Percentiles rank a stretch among this genome's conserved stretches.
Evolutionary conservation across 2,113 vertebrate species (phyloP).

Genomic region (Cavia porcellus): DNA sequence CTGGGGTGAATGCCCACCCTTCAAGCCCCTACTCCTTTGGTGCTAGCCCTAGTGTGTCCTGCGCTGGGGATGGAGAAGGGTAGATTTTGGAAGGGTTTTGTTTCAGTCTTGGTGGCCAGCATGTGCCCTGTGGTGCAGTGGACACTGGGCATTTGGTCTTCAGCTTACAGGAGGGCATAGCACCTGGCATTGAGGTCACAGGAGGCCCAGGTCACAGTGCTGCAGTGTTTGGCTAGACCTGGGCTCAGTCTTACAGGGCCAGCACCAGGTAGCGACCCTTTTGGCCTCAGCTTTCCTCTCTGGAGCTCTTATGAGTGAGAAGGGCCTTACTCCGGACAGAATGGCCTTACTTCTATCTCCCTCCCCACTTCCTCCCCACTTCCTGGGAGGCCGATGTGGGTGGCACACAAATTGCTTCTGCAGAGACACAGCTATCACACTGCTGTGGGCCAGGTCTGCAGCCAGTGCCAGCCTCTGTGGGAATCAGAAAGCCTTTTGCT

Average conservation of each 20-base stretch:
- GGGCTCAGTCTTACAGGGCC: background rate
- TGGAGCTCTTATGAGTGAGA: background rate
- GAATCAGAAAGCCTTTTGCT: background rate
- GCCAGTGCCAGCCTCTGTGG: no score
- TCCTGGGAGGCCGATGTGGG: background rate
- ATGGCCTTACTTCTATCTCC: background rate
- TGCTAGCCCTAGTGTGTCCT: background rate
- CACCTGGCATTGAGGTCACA: background rate
- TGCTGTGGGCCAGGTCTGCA: accelerated
- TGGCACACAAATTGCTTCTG: background rate
- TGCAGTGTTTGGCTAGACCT: background rate
- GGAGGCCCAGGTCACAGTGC: accelerated
- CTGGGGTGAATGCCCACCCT: no score
- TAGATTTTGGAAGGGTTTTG: background rate
- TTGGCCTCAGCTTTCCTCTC: background rate
- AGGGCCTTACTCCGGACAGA: background rate
- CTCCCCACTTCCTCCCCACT: accelerated
- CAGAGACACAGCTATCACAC: background rate
- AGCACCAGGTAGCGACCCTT: no score
- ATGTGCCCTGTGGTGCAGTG: background rate
- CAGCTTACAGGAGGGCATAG: background rate
- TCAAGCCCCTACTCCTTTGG: background rate
- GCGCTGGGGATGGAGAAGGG: background rate
- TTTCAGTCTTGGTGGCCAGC: background rate
- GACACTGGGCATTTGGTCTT: background rate